Conservation (phyloP, 2,888 invertebrate species). For the Cheiracanthium punctorium region DNA sequence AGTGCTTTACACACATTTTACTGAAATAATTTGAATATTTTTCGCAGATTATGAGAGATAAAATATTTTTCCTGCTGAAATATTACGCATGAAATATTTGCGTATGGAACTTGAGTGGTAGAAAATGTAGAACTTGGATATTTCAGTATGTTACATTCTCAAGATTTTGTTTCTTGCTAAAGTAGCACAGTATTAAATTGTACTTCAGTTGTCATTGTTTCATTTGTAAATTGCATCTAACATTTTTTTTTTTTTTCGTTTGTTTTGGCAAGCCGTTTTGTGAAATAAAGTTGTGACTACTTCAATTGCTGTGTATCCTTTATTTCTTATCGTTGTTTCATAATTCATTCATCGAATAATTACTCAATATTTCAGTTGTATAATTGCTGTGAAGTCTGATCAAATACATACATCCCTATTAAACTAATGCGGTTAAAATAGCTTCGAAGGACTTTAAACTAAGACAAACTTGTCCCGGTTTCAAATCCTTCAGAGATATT, state of each 20-base stretch:
- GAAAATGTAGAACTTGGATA: neutral
- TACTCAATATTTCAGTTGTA: no score
- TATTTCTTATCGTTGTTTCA: no score
- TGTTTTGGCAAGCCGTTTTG: neutral
- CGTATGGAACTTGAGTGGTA: neutral
- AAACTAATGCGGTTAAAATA: no score
- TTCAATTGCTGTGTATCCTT: no score
- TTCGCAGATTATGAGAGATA: neutral
- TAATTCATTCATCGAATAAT: no score
- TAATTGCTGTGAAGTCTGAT: no score
- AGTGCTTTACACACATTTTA: neutral
- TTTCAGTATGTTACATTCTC: neutral
- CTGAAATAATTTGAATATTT: neutral
- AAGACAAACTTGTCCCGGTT: no score
- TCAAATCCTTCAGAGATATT: no score
- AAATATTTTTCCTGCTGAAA: neutral
- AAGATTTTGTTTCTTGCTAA: neutral
- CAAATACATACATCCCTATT: no score
- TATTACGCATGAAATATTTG: neutral
- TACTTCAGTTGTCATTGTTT: neutral
- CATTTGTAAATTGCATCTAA: neutral
- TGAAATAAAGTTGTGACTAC: neutral
- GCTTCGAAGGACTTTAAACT: no score
- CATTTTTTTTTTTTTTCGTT: neutral
- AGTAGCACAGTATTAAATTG: neutral